Evolutionary conservation across 2,888 invertebrate species (phyloP).

Genomic region (Slavum lentiscoides): DNA sequence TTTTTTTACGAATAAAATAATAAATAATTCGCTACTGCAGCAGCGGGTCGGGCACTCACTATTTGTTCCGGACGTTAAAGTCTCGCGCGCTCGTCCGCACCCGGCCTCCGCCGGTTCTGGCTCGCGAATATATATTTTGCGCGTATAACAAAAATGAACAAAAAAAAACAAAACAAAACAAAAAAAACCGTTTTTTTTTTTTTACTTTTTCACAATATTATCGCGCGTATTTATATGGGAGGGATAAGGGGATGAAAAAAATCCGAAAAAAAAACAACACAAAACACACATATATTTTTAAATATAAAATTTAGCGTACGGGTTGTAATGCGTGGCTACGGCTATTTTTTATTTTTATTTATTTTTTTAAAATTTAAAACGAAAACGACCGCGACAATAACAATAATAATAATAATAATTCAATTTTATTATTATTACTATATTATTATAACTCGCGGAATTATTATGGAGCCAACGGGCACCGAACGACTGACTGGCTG

Average conservation of each 20-base stretch:
- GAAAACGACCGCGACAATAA: no score
- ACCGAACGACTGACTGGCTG: constrained; percentile 48
- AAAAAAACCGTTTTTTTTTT: background rate
- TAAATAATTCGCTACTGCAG: no score
- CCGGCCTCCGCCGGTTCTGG: background rate
- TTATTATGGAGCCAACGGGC: constrained; percentile 43
- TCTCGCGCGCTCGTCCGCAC: background rate
- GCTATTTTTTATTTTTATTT: no score
- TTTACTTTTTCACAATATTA: no score
- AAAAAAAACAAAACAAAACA: no score
- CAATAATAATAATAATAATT: background rate
- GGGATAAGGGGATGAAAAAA: no score
- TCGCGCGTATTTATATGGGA: no score
- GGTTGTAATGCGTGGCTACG: no score
- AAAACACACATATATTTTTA: no score
- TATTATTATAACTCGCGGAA: background rate
- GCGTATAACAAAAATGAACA: background rate
- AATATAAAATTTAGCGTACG: no score
- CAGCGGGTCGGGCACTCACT: background rate
- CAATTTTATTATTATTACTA: background rate
- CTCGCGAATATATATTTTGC: constrained; percentile 2
- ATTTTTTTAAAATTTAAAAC: background rate
- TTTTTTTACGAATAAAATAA: no score
- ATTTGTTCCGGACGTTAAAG: constrained; percentile 15
- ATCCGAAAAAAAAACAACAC: no score